Percentiles rank a stretch among this genome's conserved stretches.
phyloP scores from a whole-genome alignment of 2,797 vertebrate species.

The Pelochelys cantorii region DNA sequence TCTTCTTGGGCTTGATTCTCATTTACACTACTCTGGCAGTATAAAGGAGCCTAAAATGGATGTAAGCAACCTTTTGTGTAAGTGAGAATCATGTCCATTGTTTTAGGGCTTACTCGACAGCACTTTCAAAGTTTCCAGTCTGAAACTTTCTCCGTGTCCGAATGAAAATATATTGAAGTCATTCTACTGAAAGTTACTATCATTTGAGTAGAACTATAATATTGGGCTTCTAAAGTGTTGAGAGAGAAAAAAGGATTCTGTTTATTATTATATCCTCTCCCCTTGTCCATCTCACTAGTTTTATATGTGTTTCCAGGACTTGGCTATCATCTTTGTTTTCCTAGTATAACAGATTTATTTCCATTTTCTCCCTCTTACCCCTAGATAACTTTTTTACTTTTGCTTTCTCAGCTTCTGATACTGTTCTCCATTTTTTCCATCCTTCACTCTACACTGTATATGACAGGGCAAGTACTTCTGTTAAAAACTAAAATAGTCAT shows the following conservation, averaged over 20 bases:
- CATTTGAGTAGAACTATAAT: neutral
- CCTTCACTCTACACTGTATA: neutral
- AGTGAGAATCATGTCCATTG: neutral
- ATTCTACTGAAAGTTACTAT: neutral
- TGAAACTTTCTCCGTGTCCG: neutral
- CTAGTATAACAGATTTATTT: neutral
- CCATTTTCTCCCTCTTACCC: neutral
- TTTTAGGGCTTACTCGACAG: neutral
- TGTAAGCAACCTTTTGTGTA: neutral
- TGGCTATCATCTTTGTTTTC: neutral
- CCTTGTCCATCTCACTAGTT: neutral
- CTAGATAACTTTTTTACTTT: neutral
- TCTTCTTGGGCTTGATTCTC: neutral
- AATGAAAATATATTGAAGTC: neutral
- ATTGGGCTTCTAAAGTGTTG: neutral
- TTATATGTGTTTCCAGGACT: neutral
- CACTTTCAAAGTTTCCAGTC: neutral
- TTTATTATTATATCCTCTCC: neutral
- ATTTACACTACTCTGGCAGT: neutral
- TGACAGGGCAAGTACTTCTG: neutral
- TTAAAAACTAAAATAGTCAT: neutral
- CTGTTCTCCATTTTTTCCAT: neutral
- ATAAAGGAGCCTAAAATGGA: neutral
- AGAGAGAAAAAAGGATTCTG: neutral
- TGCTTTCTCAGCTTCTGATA: neutral